Evolutionary conservation across 2,888 invertebrate genomes (phyloP).

Genomic region (Neoitamus cyanurus): DNA sequence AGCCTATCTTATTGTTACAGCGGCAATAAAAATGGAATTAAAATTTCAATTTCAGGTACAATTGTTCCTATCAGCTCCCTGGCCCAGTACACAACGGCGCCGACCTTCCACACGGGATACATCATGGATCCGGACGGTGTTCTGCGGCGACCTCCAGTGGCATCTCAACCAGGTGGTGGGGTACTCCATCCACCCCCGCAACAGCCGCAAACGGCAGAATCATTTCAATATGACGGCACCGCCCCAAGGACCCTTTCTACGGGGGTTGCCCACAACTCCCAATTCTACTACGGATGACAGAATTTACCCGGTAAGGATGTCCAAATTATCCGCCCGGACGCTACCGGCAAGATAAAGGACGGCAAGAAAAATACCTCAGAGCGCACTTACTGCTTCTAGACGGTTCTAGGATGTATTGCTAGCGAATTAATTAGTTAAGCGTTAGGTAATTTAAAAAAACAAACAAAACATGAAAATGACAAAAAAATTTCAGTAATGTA

Average conservation of each 20-base stretch:
- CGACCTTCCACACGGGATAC: conserved; percentile 62
- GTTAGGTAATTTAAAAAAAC: background rate
- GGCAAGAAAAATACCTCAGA: conserved; percentile 47
- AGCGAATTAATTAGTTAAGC: conserved; percentile 15
- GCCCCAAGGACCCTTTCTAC: conserved; percentile 65
- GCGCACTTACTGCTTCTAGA: conserved; percentile 51
- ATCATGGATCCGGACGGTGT: conserved; percentile 61
- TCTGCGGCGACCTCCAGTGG: conserved; percentile 58
- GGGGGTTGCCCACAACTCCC: conserved; percentile 63
- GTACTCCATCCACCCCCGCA: conserved; percentile 39
- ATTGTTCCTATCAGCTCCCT: conserved; percentile 63
- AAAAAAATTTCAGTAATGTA: background rate
- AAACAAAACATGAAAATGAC: background rate
- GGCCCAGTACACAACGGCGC: conserved; percentile 64
- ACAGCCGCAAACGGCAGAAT: conserved; percentile 54
- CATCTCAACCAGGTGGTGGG: conserved; percentile 47
- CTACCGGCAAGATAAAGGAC: conserved; percentile 37
- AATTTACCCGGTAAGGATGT: conserved; percentile 51
- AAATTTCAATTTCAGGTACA: conserved; percentile 48
- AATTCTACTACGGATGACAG: conserved; percentile 66
- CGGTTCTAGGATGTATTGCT: conserved; percentile 7
- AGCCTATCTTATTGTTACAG: conserved; percentile 19
- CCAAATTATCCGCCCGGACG: conserved; percentile 21
- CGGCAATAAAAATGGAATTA: conserved; percentile 30
- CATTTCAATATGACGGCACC: conserved; percentile 63